These are phyloP conservation scores for Ciconia boyciana DNA, from an alignment of 2,113 vertebrate genomes.

Conservation along the genomic window DNA sequence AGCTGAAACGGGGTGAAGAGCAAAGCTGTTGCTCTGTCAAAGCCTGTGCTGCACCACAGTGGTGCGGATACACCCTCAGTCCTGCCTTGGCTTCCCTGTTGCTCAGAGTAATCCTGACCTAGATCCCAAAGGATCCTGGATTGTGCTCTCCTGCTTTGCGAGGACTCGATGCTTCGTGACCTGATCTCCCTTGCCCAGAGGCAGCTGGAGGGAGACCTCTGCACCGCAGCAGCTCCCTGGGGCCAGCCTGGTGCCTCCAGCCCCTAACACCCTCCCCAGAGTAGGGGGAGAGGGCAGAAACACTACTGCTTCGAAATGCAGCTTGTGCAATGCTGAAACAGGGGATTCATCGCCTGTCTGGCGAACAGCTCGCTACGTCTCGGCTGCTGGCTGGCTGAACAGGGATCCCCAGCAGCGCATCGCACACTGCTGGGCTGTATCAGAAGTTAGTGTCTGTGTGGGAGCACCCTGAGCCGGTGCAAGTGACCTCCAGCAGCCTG, in stretches of 20 bases:
- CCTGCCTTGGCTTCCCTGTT: background rate
- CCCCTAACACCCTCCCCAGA: background rate
- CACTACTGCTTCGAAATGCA: background rate
- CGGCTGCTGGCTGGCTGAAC: background rate
- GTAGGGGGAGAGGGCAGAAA: background rate
- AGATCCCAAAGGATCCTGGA: background rate
- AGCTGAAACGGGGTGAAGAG: background rate
- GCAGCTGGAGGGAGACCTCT: background rate
- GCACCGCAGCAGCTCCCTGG: background rate
- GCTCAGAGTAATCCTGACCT: background rate
- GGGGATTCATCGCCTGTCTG: background rate
- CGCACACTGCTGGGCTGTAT: accelerated
- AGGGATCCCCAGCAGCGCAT: background rate
- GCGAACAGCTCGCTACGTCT: background rate
- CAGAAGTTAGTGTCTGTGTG: background rate
- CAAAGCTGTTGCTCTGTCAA: background rate
- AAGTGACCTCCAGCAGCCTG: background rate
- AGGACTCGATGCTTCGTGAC: background rate
- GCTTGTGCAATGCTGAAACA: background rate
- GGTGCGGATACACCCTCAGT: background rate
- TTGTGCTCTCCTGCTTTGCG: background rate
- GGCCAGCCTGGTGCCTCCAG: background rate
- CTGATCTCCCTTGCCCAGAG: background rate
- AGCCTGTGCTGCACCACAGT: accelerated
- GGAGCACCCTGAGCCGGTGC: too few species aligned